These are phyloP conservation scores for Argya squamiceps DNA, from an alignment of 2,797 vertebrate species.

Conservation along the genomic window DNA sequence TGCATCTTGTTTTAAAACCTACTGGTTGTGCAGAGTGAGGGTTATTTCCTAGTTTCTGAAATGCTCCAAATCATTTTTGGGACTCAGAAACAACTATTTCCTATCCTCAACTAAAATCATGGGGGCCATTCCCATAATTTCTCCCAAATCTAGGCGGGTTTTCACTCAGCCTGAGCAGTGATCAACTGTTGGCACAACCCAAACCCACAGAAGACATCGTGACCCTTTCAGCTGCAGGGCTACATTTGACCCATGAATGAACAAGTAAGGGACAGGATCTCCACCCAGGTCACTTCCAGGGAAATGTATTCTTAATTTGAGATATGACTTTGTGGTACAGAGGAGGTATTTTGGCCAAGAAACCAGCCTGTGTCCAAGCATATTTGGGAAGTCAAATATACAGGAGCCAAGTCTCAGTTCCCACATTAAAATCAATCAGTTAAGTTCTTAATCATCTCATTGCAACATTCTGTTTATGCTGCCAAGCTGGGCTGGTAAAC, in stretches of 20 bases:
- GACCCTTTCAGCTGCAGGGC: background rate
- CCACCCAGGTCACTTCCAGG: background rate
- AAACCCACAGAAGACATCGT: background rate
- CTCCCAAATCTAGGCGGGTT: background rate
- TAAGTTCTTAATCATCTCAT: background rate
- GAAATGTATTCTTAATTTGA: background rate
- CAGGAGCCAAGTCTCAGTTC: background rate
- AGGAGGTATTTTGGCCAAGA: background rate
- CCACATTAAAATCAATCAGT: background rate
- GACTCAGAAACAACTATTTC: background rate
- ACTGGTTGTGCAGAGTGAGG: background rate
- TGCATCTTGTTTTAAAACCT: background rate
- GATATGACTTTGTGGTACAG: background rate
- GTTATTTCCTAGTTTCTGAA: background rate
- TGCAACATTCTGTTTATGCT: conserved; percentile 19
- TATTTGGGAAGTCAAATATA: background rate
- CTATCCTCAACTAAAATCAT: background rate
- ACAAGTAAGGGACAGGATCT: background rate
- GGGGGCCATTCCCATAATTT: background rate
- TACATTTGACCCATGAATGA: background rate
- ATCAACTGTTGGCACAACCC: background rate
- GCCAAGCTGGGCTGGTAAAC: conserved; percentile 3
- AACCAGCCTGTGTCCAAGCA: background rate
- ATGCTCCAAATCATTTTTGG: background rate
- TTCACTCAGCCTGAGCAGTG: background rate